Conservation (phyloP, 2,113 vertebrate genomes). For the Petrocephalus microphthalmus region DNA sequence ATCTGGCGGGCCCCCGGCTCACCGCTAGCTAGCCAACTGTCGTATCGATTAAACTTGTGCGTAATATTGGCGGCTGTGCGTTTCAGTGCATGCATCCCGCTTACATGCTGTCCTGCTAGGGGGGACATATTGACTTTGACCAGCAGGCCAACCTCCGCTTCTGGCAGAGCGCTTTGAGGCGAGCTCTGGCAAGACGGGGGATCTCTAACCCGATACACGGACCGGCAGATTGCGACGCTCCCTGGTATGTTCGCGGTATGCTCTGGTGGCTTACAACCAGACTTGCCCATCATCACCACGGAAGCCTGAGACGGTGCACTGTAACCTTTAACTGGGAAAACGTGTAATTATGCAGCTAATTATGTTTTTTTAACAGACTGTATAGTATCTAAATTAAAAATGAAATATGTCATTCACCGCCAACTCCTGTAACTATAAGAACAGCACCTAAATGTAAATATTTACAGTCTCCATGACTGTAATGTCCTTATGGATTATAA, state of each 20-base stretch:
- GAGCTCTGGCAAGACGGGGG: background rate
- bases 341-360: background rate
- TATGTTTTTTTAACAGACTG: background rate
- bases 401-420: background rate
- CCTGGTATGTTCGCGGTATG: background rate
- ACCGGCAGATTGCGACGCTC: background rate
- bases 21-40: background rate
- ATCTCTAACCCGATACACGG: background rate
- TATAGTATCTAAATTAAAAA: background rate
- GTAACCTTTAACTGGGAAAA: background rate
- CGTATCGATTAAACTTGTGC: background rate
- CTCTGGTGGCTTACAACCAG: background rate
- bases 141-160: background rate
- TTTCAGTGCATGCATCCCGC: background rate
- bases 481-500: background rate
- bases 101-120: background rate
- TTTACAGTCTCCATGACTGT: background rate
- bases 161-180: background rate
- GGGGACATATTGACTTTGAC: background rate
- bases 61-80: background rate
- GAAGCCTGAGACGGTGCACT: background rate
- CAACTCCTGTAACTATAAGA: background rate
- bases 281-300: background rate
- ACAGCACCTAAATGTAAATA: background rate
- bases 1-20: background rate